phyloP scores from a whole-genome alignment of 2,888 invertebrate species.

The Cryptops parisi region DNA sequence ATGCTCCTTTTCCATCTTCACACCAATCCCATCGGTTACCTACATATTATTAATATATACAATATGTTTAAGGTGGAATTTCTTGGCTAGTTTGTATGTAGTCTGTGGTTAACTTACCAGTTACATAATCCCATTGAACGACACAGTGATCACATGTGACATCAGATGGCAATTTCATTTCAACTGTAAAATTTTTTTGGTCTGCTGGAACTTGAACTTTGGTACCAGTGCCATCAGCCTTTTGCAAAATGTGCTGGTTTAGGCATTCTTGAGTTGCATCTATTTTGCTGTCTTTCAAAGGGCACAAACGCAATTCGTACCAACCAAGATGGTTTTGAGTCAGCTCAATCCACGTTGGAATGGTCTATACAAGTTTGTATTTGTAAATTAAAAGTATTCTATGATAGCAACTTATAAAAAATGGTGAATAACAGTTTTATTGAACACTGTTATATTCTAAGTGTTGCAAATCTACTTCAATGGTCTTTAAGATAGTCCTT shows the following conservation, averaged over 20 bases:
- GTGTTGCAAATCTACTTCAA: too few relatives aligned
- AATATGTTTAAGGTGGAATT: too few relatives aligned
- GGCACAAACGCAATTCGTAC: slow-evolving; percentile 38
- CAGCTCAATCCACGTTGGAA: slow-evolving; percentile 4
- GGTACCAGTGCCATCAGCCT: slow-evolving; percentile 20
- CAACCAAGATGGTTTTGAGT: slow-evolving; percentile 28
- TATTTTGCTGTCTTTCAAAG: slow-evolving; percentile 27
- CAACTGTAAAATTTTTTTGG: slow-evolving; percentile 5
- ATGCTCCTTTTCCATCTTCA: slow-evolving; percentile 8
- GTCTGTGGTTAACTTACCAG: too few relatives aligned
- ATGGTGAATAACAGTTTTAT: too few relatives aligned
- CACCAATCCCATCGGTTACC: slow-evolving; percentile 16
- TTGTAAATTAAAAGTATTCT: too few relatives aligned
- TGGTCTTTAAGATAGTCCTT: too few relatives aligned
- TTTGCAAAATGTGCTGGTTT: slow-evolving; percentile 29
- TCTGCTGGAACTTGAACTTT: slow-evolving; percentile 1
- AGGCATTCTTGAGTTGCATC: slow-evolving; percentile 40
- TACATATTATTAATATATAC: too few relatives aligned
- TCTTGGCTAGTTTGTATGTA: too few relatives aligned
- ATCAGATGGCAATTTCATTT: slow-evolving; percentile 32
- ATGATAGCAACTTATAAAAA: too few relatives aligned
- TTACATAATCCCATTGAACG: slow-evolving; percentile 41
- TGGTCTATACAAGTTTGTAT: slow-evolving; percentile 1
- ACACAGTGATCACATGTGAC: slow-evolving; percentile 41
- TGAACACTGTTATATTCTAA: too few relatives aligned